These are phyloP conservation scores for Bemisia tabaci DNA, from an alignment of 1,140 invertebrate genomes.

Conservation along the genomic window DNA sequence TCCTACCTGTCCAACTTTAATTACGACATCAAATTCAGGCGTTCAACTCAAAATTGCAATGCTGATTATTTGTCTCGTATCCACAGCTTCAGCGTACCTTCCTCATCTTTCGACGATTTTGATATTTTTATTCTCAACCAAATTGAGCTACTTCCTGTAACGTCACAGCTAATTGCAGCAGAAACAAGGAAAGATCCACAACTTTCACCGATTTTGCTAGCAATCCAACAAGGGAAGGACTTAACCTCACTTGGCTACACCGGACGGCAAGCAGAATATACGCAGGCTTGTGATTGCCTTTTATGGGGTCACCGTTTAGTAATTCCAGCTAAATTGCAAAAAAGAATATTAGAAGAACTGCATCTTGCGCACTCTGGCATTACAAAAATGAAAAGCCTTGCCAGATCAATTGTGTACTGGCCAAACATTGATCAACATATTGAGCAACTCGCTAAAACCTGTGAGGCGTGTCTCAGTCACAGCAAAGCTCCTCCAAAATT, in stretches of 20 bases:
- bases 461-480: conserved; percentile 20
- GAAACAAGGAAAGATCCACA: not conserved
- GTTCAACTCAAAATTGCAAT: conserved; percentile 20
- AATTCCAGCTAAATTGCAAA: conserved; percentile 12
- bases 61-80: conserved; percentile 26
- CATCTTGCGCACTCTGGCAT: conserved; percentile 22
- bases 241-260: no score
- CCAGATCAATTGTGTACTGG: conserved; percentile 22
- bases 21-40: conserved; percentile 26
- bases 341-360: conserved; percentile 14
- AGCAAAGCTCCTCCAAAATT: conserved; percentile 17
- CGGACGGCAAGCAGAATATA: no score
- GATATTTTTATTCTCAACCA: not conserved
- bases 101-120: not conserved
- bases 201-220: not conserved
- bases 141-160: not conserved
- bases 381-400: conserved; percentile 26
- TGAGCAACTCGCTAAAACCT: conserved; percentile 21
- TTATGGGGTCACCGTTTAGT: conserved; percentile 16
- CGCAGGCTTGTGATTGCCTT: no score
- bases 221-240: not conserved
- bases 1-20: conserved; percentile 27
- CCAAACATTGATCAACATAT: conserved; percentile 23
- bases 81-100: not conserved
- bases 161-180: not conserved